Evolutionary conservation across 2,797 vertebrate species (phyloP).

Genomic region (Danio kyathit): DNA sequence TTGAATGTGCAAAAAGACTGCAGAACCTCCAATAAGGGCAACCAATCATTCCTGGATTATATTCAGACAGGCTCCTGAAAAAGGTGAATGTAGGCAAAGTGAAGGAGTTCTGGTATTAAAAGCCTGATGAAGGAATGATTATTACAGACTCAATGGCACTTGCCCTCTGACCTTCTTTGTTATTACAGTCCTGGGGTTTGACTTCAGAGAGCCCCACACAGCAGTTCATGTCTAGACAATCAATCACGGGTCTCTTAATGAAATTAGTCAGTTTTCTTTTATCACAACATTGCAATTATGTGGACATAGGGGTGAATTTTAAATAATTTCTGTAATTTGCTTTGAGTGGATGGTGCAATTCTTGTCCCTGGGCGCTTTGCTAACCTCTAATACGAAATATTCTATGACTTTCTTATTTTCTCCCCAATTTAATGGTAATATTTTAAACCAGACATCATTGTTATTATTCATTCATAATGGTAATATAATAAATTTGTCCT

Average conservation of each 20-base stretch:
- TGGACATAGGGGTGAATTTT: constrained; percentile 6
- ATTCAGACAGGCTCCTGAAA: constrained; percentile 32
- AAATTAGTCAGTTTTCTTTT: constrained; percentile 21
- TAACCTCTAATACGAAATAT: constrained; percentile 15
- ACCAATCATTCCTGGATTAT: constrained; percentile 24
- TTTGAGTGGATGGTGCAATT: not conserved
- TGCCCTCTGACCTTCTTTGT: constrained; percentile 21
- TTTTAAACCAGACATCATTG: too few species aligned
- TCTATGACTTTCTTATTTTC: too few species aligned
- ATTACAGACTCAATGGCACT: constrained; percentile 2
- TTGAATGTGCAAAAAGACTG: constrained; percentile 31
- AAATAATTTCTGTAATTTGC: not conserved
- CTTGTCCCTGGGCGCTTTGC: not conserved
- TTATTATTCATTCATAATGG: too few species aligned
- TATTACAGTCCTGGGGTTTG: constrained; percentile 29
- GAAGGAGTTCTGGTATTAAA: constrained; percentile 4
- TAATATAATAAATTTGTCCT: too few species aligned
- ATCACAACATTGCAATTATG: constrained; percentile 16
- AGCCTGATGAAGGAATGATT: constrained; percentile 23
- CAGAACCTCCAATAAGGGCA: constrained; percentile 52
- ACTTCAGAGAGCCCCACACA: not conserved
- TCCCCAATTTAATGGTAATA: too few species aligned
- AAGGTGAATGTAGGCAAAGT: constrained; percentile 13
- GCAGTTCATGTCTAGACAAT: constrained; percentile 27
- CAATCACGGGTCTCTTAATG: constrained; percentile 15